Conservation (phyloP, 2,888 invertebrate species). For the Osmoderma eremita region DNA sequence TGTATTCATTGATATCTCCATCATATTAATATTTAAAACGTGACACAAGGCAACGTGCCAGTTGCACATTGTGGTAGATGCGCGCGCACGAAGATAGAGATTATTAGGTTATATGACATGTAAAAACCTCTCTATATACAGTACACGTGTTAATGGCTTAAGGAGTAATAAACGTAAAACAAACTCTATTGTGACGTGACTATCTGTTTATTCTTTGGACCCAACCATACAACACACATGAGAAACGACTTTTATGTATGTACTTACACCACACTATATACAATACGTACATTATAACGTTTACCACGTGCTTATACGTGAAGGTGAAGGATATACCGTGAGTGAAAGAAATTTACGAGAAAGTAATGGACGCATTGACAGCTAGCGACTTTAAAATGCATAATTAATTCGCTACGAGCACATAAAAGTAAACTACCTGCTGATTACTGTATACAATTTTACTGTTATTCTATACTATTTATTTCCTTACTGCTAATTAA, state of each 20-base stretch:
- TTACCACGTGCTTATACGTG: background rate
- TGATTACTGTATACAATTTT: constrained; percentile 4
- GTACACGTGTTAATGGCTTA: no score
- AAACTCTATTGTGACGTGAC: no score
- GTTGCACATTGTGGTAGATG: no score
- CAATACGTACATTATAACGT: background rate
- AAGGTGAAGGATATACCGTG: constrained; percentile 9
- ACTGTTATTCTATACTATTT: background rate
- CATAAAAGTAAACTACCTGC: background rate
- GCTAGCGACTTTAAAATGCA: constrained; percentile 5
- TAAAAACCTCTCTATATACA: no score
- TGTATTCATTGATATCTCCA: no score
- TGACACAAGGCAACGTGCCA: constrained; percentile 14
- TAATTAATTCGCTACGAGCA: constrained; percentile 10
- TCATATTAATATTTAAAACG: constrained; percentile 5
- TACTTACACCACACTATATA: background rate
- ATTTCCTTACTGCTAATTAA: background rate
- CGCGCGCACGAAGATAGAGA: no score
- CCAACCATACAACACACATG: no score
- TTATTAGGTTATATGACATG: no score
- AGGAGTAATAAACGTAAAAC: no score
- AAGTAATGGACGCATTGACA: constrained; percentile 23
- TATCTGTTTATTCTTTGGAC: no score
- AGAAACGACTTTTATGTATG: background rate
- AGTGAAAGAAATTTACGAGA: constrained; percentile 34